A percentile compares a stretch with the other conserved stretches of the same genome.
Conservation (phyloP, 2,797 vertebrate species). For the Fringilla coelebs region DNA sequence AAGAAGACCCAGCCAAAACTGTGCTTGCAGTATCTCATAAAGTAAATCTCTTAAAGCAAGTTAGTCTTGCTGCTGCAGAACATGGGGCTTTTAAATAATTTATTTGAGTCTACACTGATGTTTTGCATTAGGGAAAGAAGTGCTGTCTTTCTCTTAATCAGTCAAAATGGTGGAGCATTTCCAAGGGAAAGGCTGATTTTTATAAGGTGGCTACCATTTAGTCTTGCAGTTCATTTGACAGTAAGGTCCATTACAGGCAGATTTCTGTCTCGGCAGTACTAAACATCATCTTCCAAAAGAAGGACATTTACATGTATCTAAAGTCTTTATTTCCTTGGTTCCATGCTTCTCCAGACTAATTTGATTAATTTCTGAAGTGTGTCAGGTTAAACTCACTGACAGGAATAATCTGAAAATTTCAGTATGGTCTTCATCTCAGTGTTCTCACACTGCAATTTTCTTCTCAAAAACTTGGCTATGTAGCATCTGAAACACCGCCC, state of each 20-base stretch:
- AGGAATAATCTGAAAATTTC: neutral
- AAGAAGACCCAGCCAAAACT: neutral
- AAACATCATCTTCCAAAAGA: neutral
- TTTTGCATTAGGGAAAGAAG: neutral
- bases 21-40: neutral
- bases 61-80: neutral
- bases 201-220: neutral
- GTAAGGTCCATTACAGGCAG: neutral
- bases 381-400: neutral
- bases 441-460: neutral
- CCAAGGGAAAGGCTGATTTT: neutral
- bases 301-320: neutral
- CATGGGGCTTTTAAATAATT: neutral
- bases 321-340: neutral
- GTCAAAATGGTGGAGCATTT: neutral
- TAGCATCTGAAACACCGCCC: neutral
- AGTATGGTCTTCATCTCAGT: neutral
- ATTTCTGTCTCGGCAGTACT: neutral
- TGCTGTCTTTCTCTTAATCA: neutral
- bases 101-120: neutral
- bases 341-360: neutral
- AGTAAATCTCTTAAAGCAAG: neutral
- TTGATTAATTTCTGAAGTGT: neutral
- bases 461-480: neutral
- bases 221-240: neutral